A percentile compares a stretch with the other conserved stretches of the same genome.
Conservation (phyloP, 1,140 invertebrate genomes). For the Hycleus cichorii region DNA sequence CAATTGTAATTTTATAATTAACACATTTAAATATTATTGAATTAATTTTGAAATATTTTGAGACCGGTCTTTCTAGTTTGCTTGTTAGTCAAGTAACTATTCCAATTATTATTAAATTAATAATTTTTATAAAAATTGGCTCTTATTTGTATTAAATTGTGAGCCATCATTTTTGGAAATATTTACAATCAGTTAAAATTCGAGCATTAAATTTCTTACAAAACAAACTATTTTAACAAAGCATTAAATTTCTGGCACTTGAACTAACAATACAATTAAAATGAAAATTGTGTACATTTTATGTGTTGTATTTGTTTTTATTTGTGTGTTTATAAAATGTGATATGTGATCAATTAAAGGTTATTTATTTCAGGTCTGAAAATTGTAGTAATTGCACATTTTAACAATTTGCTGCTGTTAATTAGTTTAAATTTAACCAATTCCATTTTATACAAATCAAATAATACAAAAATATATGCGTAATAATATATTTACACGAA, state of each 20-base stretch:
- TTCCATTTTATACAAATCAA: no score
- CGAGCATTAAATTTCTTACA: no score
- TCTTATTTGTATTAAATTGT: no score
- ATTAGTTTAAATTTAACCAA: conserved; percentile 1
- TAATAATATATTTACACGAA: no score
- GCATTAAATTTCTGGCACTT: conserved; percentile 14
- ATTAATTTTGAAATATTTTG: conserved; percentile 13
- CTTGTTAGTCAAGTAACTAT: conserved; percentile 40
- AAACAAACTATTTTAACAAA: neutral
- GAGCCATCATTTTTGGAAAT: no score
- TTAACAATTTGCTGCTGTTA: neutral
- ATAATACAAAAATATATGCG: no score
- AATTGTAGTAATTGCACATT: conserved; percentile 13
- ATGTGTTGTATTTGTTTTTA: neutral
- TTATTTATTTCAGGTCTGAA: conserved; percentile 25
- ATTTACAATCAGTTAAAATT: no score
- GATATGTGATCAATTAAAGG: conserved; percentile 7
- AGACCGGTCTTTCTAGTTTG: conserved; percentile 28
- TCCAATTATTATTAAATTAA: conserved; percentile 14
- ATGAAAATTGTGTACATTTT: no score
- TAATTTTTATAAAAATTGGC: no score
- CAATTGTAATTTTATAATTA: neutral
- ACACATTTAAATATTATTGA: neutral
- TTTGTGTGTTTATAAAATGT: conserved; percentile 1
- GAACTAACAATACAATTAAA: neutral